These are phyloP conservation scores for Helicorthomorpha holstii DNA, from an alignment of 1,140 invertebrate genomes.

Conservation along the genomic window DNA sequence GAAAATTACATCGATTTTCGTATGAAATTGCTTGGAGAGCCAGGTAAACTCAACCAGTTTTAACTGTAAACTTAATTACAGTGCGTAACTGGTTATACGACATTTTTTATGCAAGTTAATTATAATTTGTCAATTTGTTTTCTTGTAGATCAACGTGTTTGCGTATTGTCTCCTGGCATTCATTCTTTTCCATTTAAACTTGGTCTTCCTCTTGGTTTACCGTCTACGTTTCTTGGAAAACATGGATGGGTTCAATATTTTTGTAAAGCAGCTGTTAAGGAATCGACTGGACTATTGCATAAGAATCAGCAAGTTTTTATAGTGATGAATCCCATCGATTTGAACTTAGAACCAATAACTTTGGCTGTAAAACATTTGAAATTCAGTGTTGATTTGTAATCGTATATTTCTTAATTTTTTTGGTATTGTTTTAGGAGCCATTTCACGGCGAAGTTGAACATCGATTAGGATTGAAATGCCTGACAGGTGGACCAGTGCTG, in stretches of 20 bases:
- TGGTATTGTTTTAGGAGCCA: slow-evolving; percentile 49
- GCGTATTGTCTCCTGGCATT: slow-evolving; percentile 74
- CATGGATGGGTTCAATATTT: slow-evolving; percentile 93
- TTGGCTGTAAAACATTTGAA: slow-evolving; percentile 56
- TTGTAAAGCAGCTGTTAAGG: slow-evolving; percentile 74
- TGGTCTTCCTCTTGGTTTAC: slow-evolving; percentile 69
- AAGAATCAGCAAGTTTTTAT: slow-evolving; percentile 95
- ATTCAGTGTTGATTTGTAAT: slow-evolving; percentile 5
- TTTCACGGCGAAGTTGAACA: slow-evolving; percentile 81
- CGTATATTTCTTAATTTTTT: slow-evolving; percentile 1
- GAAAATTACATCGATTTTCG: slow-evolving; percentile 92
- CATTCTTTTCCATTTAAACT: slow-evolving; percentile 91
- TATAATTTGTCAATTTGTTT: slow-evolving; percentile 8
- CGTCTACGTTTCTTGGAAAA: slow-evolving; percentile 82
- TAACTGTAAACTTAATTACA: neutral
- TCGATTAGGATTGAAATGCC: slow-evolving; percentile 65
- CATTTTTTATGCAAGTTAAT: neutral
- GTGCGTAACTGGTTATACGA: no score
- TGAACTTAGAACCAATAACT: slow-evolving; percentile 75
- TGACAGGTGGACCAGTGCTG: slow-evolving; percentile 59
- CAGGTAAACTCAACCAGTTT: slow-evolving; percentile 34
- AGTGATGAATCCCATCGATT: slow-evolving; percentile 87
- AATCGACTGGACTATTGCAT: slow-evolving; percentile 74
- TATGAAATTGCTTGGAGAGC: slow-evolving; percentile 77
- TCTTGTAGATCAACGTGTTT: slow-evolving; percentile 6